Evolutionary conservation across 2,888 invertebrate genomes (phyloP).

Genomic region (Altica lythri): DNA sequence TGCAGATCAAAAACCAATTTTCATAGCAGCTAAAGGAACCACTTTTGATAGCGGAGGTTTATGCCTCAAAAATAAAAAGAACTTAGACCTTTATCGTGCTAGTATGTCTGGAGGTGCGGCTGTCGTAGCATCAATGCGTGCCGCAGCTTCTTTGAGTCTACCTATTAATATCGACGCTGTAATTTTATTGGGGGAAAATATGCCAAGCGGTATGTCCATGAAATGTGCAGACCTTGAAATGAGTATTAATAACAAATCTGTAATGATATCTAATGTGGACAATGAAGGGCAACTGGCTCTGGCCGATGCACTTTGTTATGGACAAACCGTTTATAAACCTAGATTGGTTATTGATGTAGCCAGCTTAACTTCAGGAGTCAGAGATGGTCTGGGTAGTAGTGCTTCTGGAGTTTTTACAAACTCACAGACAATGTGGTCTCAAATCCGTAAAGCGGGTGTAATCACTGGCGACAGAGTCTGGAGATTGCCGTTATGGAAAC

Average conservation of each 20-base stretch:
- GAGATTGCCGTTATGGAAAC: constrained; percentile 66
- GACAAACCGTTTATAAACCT: constrained; percentile 61
- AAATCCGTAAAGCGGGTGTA: constrained; percentile 60
- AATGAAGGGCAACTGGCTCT: constrained; percentile 59
- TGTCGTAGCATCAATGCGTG: constrained; percentile 61
- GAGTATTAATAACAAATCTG: constrained; percentile 64
- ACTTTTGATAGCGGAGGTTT: constrained; percentile 63
- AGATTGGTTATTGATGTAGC: constrained; percentile 71
- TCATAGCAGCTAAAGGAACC: constrained; percentile 70
- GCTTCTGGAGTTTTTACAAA: constrained; percentile 64
- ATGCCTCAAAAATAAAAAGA: constrained; percentile 54
- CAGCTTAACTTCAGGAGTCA: constrained; percentile 66
- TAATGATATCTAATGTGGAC: constrained; percentile 66
- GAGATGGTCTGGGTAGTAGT: constrained; percentile 60
- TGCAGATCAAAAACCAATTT: constrained; percentile 61
- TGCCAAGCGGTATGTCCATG: constrained; percentile 66
- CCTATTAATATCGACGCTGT: constrained; percentile 62
- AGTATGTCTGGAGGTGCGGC: constrained; percentile 70
- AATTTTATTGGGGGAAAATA: constrained; percentile 58
- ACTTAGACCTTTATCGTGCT: constrained; percentile 55
- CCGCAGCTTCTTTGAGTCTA: constrained; percentile 61
- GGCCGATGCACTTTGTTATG: constrained; percentile 53
- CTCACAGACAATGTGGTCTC: constrained; percentile 60
- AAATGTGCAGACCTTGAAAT: constrained; percentile 60
- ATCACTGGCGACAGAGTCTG: constrained; percentile 66